A percentile compares a stretch with the other conserved stretches of the same genome.
Evolutionary conservation across 2,888 invertebrate species (phyloP).

Genomic region (Leucozona laternaria): DNA sequence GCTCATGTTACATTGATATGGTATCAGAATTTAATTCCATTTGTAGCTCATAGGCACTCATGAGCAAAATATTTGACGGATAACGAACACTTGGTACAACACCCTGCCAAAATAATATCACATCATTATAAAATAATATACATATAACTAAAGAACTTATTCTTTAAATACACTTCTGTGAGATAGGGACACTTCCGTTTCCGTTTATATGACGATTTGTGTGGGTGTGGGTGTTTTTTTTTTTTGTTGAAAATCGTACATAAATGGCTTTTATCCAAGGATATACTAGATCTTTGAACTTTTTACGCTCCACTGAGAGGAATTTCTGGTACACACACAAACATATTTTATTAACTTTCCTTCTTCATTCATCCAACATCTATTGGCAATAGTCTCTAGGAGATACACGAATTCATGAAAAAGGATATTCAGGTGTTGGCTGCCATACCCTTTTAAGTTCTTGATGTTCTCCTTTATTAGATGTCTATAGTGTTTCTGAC

Average conservation of each 20-base stretch:
- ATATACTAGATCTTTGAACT: constrained; percentile 33
- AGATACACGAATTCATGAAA: constrained; percentile 1
- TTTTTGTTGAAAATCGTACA: neutral
- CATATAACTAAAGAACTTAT: neutral
- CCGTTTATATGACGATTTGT: neutral
- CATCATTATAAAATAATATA: neutral
- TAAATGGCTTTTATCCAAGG: constrained; percentile 17
- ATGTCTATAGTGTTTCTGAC: constrained; percentile 1
- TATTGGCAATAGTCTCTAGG: neutral
- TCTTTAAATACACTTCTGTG: neutral
- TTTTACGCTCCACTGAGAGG: constrained; percentile 17
- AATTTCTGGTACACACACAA: neutral
- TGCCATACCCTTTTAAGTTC: neutral
- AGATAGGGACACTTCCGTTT: constrained; percentile 13
- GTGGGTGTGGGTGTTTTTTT: neutral
- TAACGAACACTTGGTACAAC: constrained; percentile 12
- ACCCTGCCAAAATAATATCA: neutral
- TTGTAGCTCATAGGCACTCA: constrained; percentile 29
- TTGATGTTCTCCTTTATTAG: constrained; percentile 4
- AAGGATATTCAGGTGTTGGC: constrained; percentile 34
- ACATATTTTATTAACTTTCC: neutral
- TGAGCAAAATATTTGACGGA: constrained; percentile 39
- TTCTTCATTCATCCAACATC: neutral
- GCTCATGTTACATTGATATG: constrained; percentile 51
- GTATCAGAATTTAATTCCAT: constrained; percentile 52